Evolutionary conservation across 2,113 vertebrate species (phyloP).

Genomic region (Sinosuthora webbiana): DNA sequence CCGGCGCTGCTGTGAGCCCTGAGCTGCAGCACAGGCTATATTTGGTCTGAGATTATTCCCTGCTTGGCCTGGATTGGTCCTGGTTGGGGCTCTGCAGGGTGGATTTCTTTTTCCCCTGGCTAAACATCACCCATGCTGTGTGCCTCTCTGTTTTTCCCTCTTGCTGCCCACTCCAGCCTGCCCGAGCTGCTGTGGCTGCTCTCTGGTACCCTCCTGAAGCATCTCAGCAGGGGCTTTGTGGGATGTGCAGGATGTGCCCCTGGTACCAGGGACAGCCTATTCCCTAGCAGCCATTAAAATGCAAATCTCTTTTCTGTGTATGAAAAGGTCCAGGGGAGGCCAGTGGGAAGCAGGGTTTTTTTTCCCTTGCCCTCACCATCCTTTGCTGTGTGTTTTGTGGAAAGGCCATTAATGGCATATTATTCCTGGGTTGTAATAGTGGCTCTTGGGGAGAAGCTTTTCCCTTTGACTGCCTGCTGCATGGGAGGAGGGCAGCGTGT

Average conservation of each 20-base stretch:
- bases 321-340: background rate
- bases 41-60: conserved; percentile 44
- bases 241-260: background rate
- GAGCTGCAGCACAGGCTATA: background rate
- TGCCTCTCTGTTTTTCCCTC: background rate
- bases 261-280: background rate
- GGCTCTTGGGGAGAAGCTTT: background rate
- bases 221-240: background rate
- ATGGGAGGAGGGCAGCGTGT: background rate
- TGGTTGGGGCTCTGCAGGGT: background rate
- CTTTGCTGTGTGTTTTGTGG: background rate
- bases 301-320: background rate
- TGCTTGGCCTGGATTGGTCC: conserved; percentile 11
- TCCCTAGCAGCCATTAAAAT: background rate
- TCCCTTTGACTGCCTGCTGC: background rate
- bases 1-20: background rate
- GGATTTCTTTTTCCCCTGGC: background rate
- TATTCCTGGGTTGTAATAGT: background rate
- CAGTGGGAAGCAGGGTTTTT: background rate
- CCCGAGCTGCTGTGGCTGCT: background rate
- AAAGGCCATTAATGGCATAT: background rate
- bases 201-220: background rate
- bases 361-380: accelerated
- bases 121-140: background rate
- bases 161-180: background rate